A percentile compares a stretch with the other conserved stretches of the same genome.
These are phyloP conservation scores for Todus mexicanus DNA, from an alignment of 2,797 vertebrate genomes.

Conservation along the genomic window DNA sequence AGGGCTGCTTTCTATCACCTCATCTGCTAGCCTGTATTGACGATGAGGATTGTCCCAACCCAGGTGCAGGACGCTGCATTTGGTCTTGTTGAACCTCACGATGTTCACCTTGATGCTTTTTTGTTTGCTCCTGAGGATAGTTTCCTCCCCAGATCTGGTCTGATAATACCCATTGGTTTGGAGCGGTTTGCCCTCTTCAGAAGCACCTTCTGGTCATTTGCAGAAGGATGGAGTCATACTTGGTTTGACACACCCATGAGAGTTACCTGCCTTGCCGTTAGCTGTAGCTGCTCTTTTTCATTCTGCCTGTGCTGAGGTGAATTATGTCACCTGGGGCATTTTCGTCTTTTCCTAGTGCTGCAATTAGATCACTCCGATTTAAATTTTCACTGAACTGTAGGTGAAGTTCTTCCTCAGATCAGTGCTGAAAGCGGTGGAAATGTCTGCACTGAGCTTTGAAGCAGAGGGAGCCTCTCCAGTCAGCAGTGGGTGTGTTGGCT, in stretches of 20 bases:
- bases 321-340: neutral
- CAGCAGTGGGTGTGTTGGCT: accelerated
- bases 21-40: no score
- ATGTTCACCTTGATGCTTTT: neutral
- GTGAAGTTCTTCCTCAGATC: neutral
- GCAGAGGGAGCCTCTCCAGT: neutral
- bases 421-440: neutral
- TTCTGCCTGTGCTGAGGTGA: neutral
- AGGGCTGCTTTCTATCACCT: no score
- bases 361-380: neutral
- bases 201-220: neutral
- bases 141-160: neutral
- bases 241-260: neutral
- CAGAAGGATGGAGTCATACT: neutral
- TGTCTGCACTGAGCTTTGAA: accelerated
- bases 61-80: no score
- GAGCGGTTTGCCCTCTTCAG: neutral
- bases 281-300: neutral
- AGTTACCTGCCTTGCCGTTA: neutral
- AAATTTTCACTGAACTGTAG: neutral
- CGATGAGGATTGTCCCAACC: no score
- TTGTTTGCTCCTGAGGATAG: neutral
- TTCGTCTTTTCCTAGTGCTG: neutral
- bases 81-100: no score
- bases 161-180: neutral